Evolutionary conservation across 2,888 invertebrate genomes (phyloP).

Genomic region (Orthosia incerta): DNA sequence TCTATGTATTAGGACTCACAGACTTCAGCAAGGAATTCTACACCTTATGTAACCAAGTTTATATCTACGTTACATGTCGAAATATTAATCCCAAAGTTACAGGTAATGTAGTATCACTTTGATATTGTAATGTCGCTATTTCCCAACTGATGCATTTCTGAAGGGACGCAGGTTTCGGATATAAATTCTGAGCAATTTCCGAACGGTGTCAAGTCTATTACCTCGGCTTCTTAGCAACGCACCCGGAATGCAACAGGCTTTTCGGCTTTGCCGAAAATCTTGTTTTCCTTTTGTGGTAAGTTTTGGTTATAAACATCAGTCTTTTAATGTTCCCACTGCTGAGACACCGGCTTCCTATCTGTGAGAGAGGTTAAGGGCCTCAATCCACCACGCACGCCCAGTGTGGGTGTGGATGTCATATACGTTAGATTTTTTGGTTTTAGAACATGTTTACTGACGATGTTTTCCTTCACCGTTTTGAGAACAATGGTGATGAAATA

Average conservation of each 20-base stretch:
- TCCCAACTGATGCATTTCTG: conserved; percentile 30
- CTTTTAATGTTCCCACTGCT: too few relatives aligned
- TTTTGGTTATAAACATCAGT: neutral
- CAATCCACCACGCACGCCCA: too few relatives aligned
- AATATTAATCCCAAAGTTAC: conserved; percentile 13
- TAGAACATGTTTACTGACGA: too few relatives aligned
- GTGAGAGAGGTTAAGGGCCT: too few relatives aligned
- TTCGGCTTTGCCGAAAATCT: conserved; percentile 6
- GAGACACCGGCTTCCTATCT: too few relatives aligned
- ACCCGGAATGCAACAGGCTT: conserved; percentile 24
- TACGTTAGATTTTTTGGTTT: too few relatives aligned
- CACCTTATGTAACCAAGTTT: too few relatives aligned
- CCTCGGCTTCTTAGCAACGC: conserved; percentile 9
- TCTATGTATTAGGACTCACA: too few relatives aligned
- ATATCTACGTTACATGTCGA: neutral
- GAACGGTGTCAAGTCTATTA: conserved; percentile 35
- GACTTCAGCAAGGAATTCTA: too few relatives aligned
- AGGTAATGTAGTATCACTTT: neutral
- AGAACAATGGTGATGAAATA: too few relatives aligned
- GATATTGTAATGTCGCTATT: conserved; percentile 27
- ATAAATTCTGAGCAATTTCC: conserved; percentile 38
- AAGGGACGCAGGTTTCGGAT: conserved; percentile 27
- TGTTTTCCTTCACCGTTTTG: too few relatives aligned
- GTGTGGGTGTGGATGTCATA: too few relatives aligned
- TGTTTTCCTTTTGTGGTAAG: neutral